Base-by-base conservation (phyloP, 2,797 vertebrate genomes). In the Phyllotis vaccarum region DNA sequence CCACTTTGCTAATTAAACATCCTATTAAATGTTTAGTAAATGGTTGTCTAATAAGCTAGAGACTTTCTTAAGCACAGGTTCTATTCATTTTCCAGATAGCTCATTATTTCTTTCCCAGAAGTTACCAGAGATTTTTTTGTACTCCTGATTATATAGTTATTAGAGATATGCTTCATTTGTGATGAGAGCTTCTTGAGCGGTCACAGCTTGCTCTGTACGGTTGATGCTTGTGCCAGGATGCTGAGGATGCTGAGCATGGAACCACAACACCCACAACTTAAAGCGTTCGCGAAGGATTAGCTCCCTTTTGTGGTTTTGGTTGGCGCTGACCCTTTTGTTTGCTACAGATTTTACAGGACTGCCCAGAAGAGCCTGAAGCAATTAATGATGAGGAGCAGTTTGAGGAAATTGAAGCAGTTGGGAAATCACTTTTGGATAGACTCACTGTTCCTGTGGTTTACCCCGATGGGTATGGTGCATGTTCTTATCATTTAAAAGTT, bases 391-490 rank as follows among this genome's bases (percentile, higher is more conserved):
- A 98, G 29, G 99, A 99, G 49, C 98, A 98, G 89, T 99, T 99
- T 98, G 99, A 99, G 98, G 99, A 99, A 96, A 99, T 99, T 37
- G 99, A 99, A 98, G 98, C 98, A 56, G 98, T 99, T 95, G 99
- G 99, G 79, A 99, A 99, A 98, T 99, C 99, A 22, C 98, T 99
- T 97, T 98, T 99, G 98, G 99, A 99, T 98, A 99, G 99, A 98
- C 98, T 99, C 97, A 99, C 99, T 79, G 98, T 99, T 95, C 99
- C 99, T 49, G 99, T 99, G 90, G 98, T 99, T 98, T 99, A 99
- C 98, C 99, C 99, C 0, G 99, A 99, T 97, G 99, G 99, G 99
- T 99, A 99, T 95, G 99, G 95, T 92, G 12, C 91, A 94, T 83
- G 5, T 79, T 94, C 86, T 96, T 96, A 40, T 74, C 91, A 70